These are phyloP conservation scores for Xanthorhoe spadicearia DNA, from an alignment of 2,888 invertebrate species.

Conservation along the genomic window DNA sequence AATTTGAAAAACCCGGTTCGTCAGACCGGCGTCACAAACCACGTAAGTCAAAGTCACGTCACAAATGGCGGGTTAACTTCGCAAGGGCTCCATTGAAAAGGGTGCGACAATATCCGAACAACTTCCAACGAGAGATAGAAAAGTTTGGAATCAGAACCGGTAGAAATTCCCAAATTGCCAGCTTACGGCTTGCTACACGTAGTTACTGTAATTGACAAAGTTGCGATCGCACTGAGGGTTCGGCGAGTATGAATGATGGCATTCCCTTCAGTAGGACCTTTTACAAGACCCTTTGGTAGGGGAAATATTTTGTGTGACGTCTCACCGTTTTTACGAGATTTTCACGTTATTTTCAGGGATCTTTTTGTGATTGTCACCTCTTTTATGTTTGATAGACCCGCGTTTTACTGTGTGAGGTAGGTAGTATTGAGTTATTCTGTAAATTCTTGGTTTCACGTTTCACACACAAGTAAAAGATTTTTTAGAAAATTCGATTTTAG, in stretches of 20 bases:
- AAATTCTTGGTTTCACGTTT: neutral
- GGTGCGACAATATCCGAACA: constrained; percentile 40
- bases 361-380: neutral
- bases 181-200: constrained; percentile 38
- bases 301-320: constrained; percentile 5
- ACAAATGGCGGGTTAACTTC: no score
- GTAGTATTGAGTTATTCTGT: neutral
- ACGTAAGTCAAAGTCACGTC: no score
- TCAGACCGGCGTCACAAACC: no score
- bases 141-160: constrained; percentile 30
- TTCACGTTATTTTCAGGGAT: neutral
- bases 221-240: constrained; percentile 26
- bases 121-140: constrained; percentile 36
- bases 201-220: constrained; percentile 43
- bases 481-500: no score
- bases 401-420: neutral
- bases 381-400: constrained; percentile 1
- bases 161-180: constrained; percentile 36
- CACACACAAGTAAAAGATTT: no score
- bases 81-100: constrained; percentile 31
- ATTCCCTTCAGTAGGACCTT: neutral
- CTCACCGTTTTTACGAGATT: neutral
- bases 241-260: constrained; percentile 24
- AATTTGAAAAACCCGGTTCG: no score
- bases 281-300: no score